Conservation (phyloP, 2,113 vertebrate species). For the Cephalopterus ornatus region DNA sequence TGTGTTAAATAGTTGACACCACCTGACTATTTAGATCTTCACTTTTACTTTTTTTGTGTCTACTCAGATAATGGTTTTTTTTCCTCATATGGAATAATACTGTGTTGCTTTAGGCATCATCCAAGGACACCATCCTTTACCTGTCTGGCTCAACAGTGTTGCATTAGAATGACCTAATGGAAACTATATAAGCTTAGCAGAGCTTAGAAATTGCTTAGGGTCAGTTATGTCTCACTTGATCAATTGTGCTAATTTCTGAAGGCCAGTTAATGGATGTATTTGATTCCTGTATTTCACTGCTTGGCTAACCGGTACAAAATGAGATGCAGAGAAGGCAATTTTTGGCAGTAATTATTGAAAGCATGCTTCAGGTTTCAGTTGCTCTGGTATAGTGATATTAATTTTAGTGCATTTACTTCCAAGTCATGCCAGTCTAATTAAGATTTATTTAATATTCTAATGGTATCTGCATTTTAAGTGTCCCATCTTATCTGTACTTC, state of each 20-base stretch:
- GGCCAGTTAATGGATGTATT: not conserved
- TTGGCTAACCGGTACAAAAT: not conserved
- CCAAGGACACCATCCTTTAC: not conserved
- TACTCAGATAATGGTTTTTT: not conserved
- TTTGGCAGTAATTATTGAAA: not conserved
- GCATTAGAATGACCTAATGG: not conserved
- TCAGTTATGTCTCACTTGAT: not conserved
- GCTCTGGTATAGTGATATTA: not conserved
- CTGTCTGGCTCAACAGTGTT: not conserved
- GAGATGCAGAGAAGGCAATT: not conserved
- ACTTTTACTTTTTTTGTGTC: not conserved
- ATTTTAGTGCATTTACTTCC: not conserved
- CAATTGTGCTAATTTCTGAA: conserved; percentile 9
- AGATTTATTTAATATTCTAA: not conserved
- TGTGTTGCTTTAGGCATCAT: not conserved
- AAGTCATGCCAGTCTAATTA: not conserved
- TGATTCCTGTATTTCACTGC: conserved; percentile 9
- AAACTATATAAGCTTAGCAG: not conserved
- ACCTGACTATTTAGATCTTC: not conserved
- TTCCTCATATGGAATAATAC: not conserved
- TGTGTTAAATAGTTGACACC: not conserved
- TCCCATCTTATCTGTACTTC: not conserved
- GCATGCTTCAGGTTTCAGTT: not conserved
- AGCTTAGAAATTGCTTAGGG: not conserved
- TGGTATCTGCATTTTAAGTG: not conserved